phyloP scores from a whole-genome alignment of 2,797 vertebrate species.

The Ispidina lecontei region DNA sequence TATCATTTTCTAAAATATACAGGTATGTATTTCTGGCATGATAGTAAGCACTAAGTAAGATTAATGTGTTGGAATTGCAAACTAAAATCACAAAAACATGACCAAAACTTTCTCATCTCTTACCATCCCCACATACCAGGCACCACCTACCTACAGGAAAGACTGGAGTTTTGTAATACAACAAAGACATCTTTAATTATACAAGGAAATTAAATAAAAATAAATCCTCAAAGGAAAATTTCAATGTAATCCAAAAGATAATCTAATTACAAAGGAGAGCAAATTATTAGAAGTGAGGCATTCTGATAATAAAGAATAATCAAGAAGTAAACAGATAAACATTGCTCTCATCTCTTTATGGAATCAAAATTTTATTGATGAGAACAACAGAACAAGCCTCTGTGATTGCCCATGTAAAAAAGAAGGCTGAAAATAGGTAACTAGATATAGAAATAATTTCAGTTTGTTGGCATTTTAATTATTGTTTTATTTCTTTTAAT shows the following conservation, averaged over 20 bases:
- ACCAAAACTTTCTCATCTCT: background rate
- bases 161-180: background rate
- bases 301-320: constrained; percentile 30
- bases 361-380: background rate
- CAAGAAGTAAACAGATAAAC: background rate
- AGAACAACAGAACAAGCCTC: background rate
- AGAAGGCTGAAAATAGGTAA: background rate
- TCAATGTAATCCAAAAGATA: background rate
- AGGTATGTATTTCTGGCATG: background rate
- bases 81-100: background rate
- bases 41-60: background rate
- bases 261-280: constrained; percentile 18
- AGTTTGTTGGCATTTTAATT: background rate
- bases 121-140: background rate
- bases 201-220: background rate
- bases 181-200: constrained; percentile 9
- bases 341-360: background rate
- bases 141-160: background rate
- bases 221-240: constrained; percentile 14
- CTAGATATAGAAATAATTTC: background rate
- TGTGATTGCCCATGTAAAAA: background rate
- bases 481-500: background rate
- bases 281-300: constrained; percentile 32
- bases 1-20: background rate
- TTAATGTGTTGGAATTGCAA: background rate